These are phyloP conservation scores for Chromoteleia sp. DNA, from an alignment of 2,888 invertebrate species.

Conservation along the genomic window DNA sequence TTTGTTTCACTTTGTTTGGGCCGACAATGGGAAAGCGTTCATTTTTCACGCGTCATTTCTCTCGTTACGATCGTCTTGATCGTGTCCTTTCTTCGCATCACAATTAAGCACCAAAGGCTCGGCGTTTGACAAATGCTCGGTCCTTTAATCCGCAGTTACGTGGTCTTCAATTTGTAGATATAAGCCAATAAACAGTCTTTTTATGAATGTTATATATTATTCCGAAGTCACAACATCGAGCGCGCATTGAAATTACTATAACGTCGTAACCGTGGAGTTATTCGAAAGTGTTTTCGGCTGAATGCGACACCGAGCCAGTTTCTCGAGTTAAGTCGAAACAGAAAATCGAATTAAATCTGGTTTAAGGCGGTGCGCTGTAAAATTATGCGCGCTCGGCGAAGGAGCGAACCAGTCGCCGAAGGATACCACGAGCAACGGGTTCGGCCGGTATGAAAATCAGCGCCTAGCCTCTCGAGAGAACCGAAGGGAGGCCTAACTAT, in stretches of 20 bases:
- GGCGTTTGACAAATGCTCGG: conserved; percentile 46
- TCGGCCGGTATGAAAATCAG: conserved; percentile 80
- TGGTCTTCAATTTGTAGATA: conserved; percentile 63
- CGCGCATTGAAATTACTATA: conserved; percentile 65
- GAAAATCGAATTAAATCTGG: conserved; percentile 72
- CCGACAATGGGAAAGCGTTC: conserved; percentile 24
- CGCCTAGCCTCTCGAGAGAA: conserved; percentile 75
- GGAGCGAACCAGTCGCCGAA: conserved; percentile 68
- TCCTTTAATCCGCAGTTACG: conserved; percentile 59
- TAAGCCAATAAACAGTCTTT: conserved; percentile 64
- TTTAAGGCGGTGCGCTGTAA: conserved; percentile 68
- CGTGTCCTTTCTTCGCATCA: conserved; percentile 38
- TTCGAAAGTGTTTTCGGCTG: conserved; percentile 65
- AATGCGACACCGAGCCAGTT: conserved; percentile 63
- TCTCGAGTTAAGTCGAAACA: conserved; percentile 73
- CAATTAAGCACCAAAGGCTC: conserved; percentile 49
- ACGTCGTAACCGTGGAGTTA: conserved; percentile 56
- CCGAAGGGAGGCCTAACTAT: conserved; percentile 71
- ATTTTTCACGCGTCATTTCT: conserved; percentile 50
- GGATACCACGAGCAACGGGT: conserved; percentile 75
- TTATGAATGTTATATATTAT: conserved; percentile 68
- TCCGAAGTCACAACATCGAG: conserved; percentile 62
- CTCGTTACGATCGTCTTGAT: conserved; percentile 22
- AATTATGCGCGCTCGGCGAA: conserved; percentile 54
- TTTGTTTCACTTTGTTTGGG: conserved; percentile 33